Base-by-base conservation (phyloP, 2,113 vertebrate species). In the Varanus salvator region DNA sequence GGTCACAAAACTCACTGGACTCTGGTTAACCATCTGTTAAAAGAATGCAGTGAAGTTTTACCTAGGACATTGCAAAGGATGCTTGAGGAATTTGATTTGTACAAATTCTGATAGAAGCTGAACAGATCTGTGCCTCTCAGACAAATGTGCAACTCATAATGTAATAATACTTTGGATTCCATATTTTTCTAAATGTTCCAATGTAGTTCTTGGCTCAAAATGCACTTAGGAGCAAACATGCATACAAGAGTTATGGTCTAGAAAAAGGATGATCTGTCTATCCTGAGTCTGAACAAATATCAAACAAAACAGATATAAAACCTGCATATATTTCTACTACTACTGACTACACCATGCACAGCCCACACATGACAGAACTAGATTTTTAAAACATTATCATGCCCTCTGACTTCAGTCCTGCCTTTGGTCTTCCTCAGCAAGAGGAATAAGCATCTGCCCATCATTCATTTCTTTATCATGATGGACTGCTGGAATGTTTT, bases 391-490 rank as follows among this genome's bases (percentile, higher is more conserved):
- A 98, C 88, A 99, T 98, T 90, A 99, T 98, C 93, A 99, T 98
- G 74, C 99, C 98, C 57, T 98, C 98, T 38, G 99, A 97, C 84
- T 99, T 98, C 68, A 99, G 95, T 89, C 98, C 98, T 74, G 98
- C 87, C 99, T 98, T 96, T 99, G 98, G 94, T 99, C 99, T 84
- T 98, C 98, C 94, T 99, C 98, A 89, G 98, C 98, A 85, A 98
- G 97, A 96, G 99, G 99, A 94, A 98, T 98, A 54, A 99, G 98
- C 96, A 99, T 99, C 96, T 99, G 99, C 66, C 98, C 98, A 95
- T 99, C 98, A 95, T 98, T 99, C 99, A 99, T 99, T 87, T 98
- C 98, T 99, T 89, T 99, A 93, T 99, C 98, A 90, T 99, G 97
- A 93, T 99, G 98, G 91, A 99, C 98, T 97, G 99, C 98, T 80